Percentiles rank a stretch among this genome's conserved stretches.
Conservation (phyloP, 1,140 invertebrate genomes). For the Drosophila gunungcola region DNA sequence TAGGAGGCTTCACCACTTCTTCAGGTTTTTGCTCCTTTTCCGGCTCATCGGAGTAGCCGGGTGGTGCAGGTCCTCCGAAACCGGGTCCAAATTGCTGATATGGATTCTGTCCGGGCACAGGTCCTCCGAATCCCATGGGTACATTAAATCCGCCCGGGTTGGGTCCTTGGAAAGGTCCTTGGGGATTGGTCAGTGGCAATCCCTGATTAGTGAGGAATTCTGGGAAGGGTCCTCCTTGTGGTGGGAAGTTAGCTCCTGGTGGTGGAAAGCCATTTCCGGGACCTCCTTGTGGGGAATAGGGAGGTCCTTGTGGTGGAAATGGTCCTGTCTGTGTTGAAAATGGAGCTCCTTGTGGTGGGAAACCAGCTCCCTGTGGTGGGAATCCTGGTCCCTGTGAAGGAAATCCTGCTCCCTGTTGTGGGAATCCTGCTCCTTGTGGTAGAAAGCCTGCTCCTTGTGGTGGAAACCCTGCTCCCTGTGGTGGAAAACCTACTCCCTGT, state of each 20-base stretch:
- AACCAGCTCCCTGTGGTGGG: background rate
- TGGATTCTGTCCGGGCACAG: slow-evolving; percentile 30
- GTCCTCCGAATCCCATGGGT: slow-evolving; percentile 53
- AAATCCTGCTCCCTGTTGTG: background rate
- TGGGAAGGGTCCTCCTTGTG: slow-evolving; percentile 6
- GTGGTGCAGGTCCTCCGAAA: slow-evolving; percentile 45
- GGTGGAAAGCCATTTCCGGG: slow-evolving; percentile 2
- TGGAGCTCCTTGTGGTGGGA: background rate
- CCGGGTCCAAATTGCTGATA: slow-evolving; percentile 51
- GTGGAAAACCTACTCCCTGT: slow-evolving; percentile 13
- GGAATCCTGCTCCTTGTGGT: slow-evolving; percentile 5
- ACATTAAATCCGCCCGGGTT: slow-evolving; percentile 39
- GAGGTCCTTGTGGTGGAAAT: background rate
- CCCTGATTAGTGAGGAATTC: slow-evolving; percentile 63
- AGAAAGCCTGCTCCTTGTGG: slow-evolving; percentile 5
- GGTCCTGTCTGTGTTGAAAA: background rate
- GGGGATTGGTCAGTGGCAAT: slow-evolving; percentile 37
- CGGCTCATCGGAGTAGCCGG: slow-evolving; percentile 16
- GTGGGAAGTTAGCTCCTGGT: background rate
- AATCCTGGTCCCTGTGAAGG: background rate
- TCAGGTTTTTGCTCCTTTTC: slow-evolving; percentile 12
- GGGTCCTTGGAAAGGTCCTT: slow-evolving; percentile 35
- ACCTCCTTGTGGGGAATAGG: background rate
- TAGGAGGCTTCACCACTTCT: background rate
- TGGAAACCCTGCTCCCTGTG: slow-evolving; percentile 11